Evolutionary conservation across 2,888 invertebrate genomes (phyloP), one percentile per base, ranked within the genome.

Genomic region (Eudemis profundana): DNA sequence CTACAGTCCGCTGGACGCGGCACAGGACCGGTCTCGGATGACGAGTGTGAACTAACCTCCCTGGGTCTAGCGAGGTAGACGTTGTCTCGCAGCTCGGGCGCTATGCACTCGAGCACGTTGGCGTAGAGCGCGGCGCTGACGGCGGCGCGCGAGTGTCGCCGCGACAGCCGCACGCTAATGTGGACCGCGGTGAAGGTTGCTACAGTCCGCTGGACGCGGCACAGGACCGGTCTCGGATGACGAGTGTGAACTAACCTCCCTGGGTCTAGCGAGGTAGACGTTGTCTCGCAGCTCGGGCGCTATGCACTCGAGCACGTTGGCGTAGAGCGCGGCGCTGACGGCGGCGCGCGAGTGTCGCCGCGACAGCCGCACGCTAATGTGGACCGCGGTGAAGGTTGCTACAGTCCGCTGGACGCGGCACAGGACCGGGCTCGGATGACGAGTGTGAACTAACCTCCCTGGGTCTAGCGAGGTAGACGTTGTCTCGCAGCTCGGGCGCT

Each of bases 251-350:
- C 74, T 69, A 0, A 85, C 85, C 70, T 69, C 51, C 7, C 66
- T 66, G 0, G 90, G 90, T 60, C 70, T 72, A 2, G 82, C 74
- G 44, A 83, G 79, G 67, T 89, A 90, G 0, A 84, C 89, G 67
- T 82, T 73, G 69, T 89, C 89, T 0, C 80, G 50, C 14, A 87
- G 70, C 2, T 75, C 77, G 0, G 78, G 72, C 44, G 78, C 72
- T 79, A 84, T 82, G 74, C 81, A 79, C 53, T 74, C 70, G 40
- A 89, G 51, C 51, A 21, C 61, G 42, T 27, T 27, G 29, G 61
- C 61, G 44, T 61, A 61, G 0, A 90, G 80, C 61, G 81, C 44
- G 51, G 81, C 62, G 73, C 78, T 57, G 57, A 19, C 51, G 21
- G 19, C 61, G 8, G 42, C 61, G 21, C 60, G 60, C 29, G 33